Evolutionary conservation across 2,888 invertebrate genomes (phyloP).

Genomic region (Epirrhoe tristata): DNA sequence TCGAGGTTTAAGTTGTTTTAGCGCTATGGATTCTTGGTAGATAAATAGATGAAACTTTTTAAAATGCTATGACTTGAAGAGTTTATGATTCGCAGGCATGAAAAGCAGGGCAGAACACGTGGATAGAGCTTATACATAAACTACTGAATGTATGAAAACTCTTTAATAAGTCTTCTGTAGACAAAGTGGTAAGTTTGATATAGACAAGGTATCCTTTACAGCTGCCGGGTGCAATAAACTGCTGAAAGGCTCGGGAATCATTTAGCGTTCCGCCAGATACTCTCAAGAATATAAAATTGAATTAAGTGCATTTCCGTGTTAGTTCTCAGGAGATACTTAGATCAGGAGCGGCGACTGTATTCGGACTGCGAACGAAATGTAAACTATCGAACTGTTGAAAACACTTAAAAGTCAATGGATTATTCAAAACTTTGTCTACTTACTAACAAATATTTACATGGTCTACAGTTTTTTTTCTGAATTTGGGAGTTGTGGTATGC

Average conservation of each 20-base stretch:
- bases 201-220: constrained; percentile 4
- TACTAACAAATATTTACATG: too few species aligned
- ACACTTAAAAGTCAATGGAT: background rate
- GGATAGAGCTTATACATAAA: background rate
- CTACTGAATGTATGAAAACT: background rate
- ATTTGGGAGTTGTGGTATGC: too few species aligned
- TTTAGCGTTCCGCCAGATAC: constrained; percentile 46
- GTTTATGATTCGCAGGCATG: too few species aligned
- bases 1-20: background rate
- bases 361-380: constrained; percentile 11
- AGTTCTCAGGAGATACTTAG: constrained; percentile 33
- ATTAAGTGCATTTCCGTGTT: constrained; percentile 66
- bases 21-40: background rate
- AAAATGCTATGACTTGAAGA: background rate
- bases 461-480: too few species aligned
- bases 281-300: constrained; percentile 56
- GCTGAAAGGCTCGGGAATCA: constrained; percentile 39
- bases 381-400: background rate
- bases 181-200: constrained; percentile 4
- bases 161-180: background rate
- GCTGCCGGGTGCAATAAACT: constrained; percentile 15
- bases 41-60: background rate
- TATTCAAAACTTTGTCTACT: background rate
- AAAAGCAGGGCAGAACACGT: too few species aligned
- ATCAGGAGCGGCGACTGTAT: constrained; percentile 27